Conservation (phyloP, 2,888 invertebrate species). For the Nemoura dubitans region DNA sequence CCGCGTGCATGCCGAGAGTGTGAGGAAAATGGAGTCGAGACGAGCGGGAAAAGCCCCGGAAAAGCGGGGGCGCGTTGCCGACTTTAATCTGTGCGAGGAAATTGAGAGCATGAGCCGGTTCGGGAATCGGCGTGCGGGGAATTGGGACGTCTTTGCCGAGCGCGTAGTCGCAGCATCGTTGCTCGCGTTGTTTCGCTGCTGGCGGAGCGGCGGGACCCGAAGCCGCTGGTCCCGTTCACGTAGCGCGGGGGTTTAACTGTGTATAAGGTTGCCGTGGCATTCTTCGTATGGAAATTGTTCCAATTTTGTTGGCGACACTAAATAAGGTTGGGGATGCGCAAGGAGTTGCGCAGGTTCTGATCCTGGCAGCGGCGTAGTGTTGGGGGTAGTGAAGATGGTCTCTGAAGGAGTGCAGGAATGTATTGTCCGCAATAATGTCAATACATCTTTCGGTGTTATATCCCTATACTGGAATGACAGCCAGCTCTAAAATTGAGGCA, state of each 20-base stretch:
- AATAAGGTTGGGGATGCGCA: too few species aligned
- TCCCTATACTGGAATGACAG: too few species aligned
- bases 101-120: not conserved
- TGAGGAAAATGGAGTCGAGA: not conserved
- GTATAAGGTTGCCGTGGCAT: not conserved
- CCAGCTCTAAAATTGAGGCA: too few species aligned
- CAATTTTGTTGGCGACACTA: not conserved
- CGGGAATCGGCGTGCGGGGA: not conserved
- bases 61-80: not conserved
- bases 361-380: too few species aligned
- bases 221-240: too few species aligned
- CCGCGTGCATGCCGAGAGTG: not conserved
- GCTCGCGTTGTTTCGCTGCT: too few species aligned
- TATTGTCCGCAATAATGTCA: too few species aligned
- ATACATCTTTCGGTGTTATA: too few species aligned
- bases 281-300: not conserved
- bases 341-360: too few species aligned
- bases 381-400: too few species aligned
- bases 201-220: too few species aligned
- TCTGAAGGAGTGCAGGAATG: too few species aligned
- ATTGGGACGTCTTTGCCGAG: not conserved
- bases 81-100: conserved; percentile 20
- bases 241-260: not conserved
- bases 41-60: not conserved
- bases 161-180: not conserved